phyloP scores from a whole-genome alignment of 2,888 invertebrate genomes.

The Carpatolechia fugitivella region DNA sequence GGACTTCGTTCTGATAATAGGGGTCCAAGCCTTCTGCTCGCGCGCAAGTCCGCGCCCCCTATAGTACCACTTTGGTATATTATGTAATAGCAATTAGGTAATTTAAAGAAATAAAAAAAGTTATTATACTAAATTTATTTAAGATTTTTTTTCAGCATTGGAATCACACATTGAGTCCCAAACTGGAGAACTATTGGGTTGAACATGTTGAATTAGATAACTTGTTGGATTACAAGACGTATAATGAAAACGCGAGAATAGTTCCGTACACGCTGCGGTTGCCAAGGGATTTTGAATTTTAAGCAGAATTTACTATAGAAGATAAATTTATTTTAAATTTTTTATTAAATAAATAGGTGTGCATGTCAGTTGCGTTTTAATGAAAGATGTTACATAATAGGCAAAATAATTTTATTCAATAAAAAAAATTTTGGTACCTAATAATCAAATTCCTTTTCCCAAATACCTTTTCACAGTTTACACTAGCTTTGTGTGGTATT shows the following conservation, averaged over 20 bases:
- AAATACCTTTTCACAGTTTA: no score
- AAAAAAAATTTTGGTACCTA: constrained; percentile 27
- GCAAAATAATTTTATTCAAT: constrained; percentile 34
- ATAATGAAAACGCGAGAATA: constrained; percentile 52
- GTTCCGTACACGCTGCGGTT: constrained; percentile 69
- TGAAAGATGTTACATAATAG: constrained; percentile 17
- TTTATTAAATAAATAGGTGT: not conserved
- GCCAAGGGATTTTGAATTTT: constrained; percentile 38
- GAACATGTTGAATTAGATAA: constrained; percentile 62
- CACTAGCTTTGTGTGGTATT: not conserved
- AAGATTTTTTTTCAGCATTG: constrained; percentile 76
- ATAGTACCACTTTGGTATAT: no score
- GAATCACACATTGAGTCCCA: constrained; percentile 63
- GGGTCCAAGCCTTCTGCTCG: no score
- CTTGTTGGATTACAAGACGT: constrained; percentile 63
- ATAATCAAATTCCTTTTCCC: not conserved
- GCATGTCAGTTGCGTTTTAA: not conserved
- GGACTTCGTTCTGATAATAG: no score
- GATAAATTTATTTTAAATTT: not conserved
- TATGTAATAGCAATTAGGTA: no score
- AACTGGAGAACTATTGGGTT: constrained; percentile 68
- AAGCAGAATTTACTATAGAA: not conserved
- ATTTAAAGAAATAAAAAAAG: no score
- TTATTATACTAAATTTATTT: no score
- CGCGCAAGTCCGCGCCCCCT: no score